Conservation (phyloP, 2,888 invertebrate species). For the Sinodicranocentrus sp. region DNA sequence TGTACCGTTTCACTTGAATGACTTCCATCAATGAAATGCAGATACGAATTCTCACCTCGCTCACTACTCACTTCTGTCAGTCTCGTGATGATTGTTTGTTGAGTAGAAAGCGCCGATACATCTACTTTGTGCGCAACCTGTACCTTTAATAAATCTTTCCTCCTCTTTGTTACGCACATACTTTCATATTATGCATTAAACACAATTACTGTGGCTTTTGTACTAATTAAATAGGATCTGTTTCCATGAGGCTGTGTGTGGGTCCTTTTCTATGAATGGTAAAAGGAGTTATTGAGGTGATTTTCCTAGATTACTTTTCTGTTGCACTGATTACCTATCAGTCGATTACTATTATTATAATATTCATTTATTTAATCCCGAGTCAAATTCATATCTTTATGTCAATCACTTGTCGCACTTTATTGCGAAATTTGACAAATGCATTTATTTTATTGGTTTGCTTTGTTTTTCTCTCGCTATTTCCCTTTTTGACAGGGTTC, state of each 20-base stretch:
- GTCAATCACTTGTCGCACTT: background rate
- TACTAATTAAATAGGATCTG: slow-evolving; percentile 29
- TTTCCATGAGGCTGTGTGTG: background rate
- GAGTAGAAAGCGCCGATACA: too few relatives aligned
- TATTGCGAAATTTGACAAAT: background rate
- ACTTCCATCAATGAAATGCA: slow-evolving; percentile 7
- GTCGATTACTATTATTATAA: too few relatives aligned
- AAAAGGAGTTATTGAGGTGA: background rate
- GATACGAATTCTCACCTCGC: background rate
- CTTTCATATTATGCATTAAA: too few relatives aligned
- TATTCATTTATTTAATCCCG: too few relatives aligned
- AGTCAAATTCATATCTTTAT: background rate
- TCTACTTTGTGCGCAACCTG: too few relatives aligned
- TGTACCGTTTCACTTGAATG: slow-evolving; percentile 41
- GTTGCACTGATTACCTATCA: background rate
- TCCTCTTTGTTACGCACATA: too few relatives aligned
- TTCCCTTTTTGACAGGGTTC: too few relatives aligned
- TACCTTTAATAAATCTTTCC: background rate
- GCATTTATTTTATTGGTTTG: slow-evolving; percentile 11
- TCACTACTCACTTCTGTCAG: background rate
- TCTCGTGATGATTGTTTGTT: background rate
- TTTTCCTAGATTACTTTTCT: background rate
- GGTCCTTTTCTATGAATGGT: background rate
- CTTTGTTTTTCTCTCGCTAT: background rate
- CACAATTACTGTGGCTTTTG: background rate